A percentile compares a stretch with the other conserved stretches of the same genome.
These are phyloP conservation scores for Drosophila antonietae DNA, from an alignment of 2,888 invertebrate genomes.

Conservation along the genomic window DNA sequence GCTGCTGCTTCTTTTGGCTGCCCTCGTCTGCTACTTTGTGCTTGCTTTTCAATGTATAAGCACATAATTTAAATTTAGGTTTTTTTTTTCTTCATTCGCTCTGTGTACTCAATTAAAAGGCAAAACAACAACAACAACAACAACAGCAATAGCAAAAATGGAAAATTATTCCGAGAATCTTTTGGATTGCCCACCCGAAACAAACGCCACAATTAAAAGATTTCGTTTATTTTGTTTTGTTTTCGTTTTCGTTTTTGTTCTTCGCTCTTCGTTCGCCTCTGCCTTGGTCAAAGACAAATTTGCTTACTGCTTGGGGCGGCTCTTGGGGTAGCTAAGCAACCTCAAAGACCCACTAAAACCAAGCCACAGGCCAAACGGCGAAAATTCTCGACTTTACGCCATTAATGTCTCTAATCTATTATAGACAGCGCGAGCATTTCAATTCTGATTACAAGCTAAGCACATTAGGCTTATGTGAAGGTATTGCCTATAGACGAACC, in stretches of 20 bases:
- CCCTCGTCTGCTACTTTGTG: conserved; percentile 36
- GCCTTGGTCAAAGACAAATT: conserved; percentile 34
- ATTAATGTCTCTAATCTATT: conserved; percentile 40
- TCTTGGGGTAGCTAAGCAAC: conserved; percentile 49
- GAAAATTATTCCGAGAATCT: conserved; percentile 77
- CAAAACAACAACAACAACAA: conserved; percentile 46
- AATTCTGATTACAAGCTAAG: conserved; percentile 19
- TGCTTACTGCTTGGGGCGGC: conserved; percentile 17
- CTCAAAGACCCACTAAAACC: conserved; percentile 42
- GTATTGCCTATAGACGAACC: neutral
- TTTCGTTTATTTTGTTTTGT: conserved; percentile 23
- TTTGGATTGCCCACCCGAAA: conserved; percentile 62
- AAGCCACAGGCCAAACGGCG: conserved; percentile 4
- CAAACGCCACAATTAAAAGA: conserved; percentile 75
- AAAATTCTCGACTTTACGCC: conserved; percentile 14
- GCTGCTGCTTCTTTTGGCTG: conserved; percentile 32
- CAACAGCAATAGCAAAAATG: conserved; percentile 42
- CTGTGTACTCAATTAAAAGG: conserved; percentile 78
- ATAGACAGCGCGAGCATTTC: conserved; percentile 19
- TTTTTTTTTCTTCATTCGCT: conserved; percentile 42
- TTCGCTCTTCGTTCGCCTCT: conserved; percentile 7
- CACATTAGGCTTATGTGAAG: conserved; percentile 5
- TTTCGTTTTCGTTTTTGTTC: conserved; percentile 26
- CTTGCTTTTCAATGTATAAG: conserved; percentile 62
- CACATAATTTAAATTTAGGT: conserved; percentile 78